Evolutionary conservation across 1,140 invertebrate genomes (phyloP).

Genomic region (Ceratitis capitata): DNA sequence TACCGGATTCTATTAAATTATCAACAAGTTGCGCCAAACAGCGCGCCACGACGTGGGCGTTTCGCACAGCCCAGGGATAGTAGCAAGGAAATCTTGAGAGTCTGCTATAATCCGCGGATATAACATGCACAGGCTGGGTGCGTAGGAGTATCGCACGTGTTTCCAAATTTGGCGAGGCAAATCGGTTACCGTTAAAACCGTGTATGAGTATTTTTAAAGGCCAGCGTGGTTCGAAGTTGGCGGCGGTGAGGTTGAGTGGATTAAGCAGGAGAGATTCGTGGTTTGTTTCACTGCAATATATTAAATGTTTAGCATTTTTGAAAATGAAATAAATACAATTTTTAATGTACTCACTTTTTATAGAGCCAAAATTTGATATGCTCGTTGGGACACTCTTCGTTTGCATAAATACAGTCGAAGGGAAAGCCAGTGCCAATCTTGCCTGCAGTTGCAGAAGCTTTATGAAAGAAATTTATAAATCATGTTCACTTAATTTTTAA

Average conservation of each 20-base stretch:
- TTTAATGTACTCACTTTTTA: slow-evolving; percentile 53
- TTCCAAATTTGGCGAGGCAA: slow-evolving; percentile 55
- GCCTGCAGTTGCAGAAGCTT: background rate
- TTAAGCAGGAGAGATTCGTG: slow-evolving; percentile 49
- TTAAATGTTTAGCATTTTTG: slow-evolving; percentile 37
- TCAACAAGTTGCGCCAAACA: slow-evolving; percentile 66
- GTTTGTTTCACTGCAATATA: slow-evolving; percentile 44
- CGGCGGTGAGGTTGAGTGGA: slow-evolving; percentile 49
- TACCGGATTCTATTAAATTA: slow-evolving; percentile 65
- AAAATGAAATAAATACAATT: slow-evolving; percentile 40
- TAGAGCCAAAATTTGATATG: slow-evolving; percentile 57
- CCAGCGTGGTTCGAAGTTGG: slow-evolving; percentile 54
- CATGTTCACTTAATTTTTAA: background rate
- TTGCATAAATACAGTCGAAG: slow-evolving; percentile 41
- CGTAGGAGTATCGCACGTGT: slow-evolving; percentile 53
- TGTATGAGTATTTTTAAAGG: slow-evolving; percentile 62
- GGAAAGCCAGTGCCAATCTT: background rate
- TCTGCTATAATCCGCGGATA: slow-evolving; percentile 68
- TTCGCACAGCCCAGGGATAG: slow-evolving; percentile 66
- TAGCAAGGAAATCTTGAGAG: slow-evolving; percentile 67
- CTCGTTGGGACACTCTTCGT: slow-evolving; percentile 53
- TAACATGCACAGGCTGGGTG: slow-evolving; percentile 64
- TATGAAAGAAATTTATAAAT: background rate
- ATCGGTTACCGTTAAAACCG: slow-evolving; percentile 56
- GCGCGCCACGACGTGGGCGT: slow-evolving; percentile 66